Evolutionary conservation across 2,113 vertebrate species (phyloP), one percentile per base, ranked within the genome.

Genomic region (Strigops habroptila): DNA sequence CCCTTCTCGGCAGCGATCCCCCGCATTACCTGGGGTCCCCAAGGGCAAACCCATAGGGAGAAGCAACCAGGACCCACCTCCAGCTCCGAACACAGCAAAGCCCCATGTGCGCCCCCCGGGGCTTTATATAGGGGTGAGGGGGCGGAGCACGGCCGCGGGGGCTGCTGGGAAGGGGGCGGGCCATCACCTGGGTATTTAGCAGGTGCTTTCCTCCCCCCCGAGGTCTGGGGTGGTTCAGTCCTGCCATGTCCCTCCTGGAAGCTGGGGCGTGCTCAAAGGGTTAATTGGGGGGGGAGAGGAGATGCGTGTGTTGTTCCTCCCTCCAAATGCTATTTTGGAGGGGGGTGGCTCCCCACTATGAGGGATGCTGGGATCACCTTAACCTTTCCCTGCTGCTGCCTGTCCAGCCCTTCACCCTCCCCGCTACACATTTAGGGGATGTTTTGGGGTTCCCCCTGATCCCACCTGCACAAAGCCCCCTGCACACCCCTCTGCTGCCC

Each of bases 271-370:
- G 12, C 49, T 21, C 43, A 22, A 57, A 22, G 68, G 68, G 35
- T 51, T 53, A 9, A 6, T 12, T 16, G 1, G 68, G 77, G 59
- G 67, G 27, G 49, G 15, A n/a, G n/a, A n/a, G n/a, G n/a, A n/a
- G n/a, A n/a, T n/a, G n/a, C n/a, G n/a, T n/a, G 48, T 22, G 19
- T 8, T 48, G 43, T 43, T 43, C 14, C 18, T 39, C 30, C 21
- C 22, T 39, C 3, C 48, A 35, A 8, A 30, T 2, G 30, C 16
- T 16, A 2, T 10, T 19, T 1, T 9, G n/a, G n/a, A n/a, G 25
- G 60, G 41, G 62, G 43, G 8, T 6, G 25, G 24, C 27, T 67
- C 18, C 27, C 11, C 21, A 31, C 35, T 8, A 3, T 6, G 59
- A 44, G 16, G 52, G 33, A 18, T 68, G 8, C 28, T 8, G 28